Conservation (phyloP, 2,888 invertebrate genomes). For the Parnassius smintheus region DNA sequence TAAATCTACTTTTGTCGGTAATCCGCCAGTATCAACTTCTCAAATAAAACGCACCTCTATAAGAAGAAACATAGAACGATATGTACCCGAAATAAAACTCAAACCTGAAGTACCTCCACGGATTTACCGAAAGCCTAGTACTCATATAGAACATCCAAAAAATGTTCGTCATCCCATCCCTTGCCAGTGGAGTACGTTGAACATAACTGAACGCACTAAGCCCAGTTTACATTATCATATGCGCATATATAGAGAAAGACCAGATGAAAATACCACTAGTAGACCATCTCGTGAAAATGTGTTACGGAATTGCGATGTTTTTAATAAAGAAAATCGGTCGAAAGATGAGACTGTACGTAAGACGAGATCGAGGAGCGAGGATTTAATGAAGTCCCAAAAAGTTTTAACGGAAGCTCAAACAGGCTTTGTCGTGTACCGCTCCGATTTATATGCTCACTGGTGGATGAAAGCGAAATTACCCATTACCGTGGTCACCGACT, state of each 20-base stretch:
- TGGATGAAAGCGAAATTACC: slow-evolving; percentile 94
- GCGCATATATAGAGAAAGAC: slow-evolving; percentile 71
- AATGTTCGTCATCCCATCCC: slow-evolving; percentile 68
- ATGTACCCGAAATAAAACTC: slow-evolving; percentile 65
- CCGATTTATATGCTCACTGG: slow-evolving; percentile 95
- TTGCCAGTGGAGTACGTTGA: slow-evolving; percentile 74
- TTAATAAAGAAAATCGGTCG: slow-evolving; percentile 50
- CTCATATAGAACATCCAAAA: slow-evolving; percentile 70
- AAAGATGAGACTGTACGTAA: slow-evolving; percentile 49
- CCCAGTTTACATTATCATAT: slow-evolving; percentile 77
- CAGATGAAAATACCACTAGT: slow-evolving; percentile 39
- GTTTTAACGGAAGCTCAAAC: slow-evolving; percentile 62
- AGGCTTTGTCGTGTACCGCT: slow-evolving; percentile 85
- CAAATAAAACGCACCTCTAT: slow-evolving; percentile 77
- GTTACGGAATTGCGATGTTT: slow-evolving; percentile 60
- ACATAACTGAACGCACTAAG: slow-evolving; percentile 71
- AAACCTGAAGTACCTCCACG: slow-evolving; percentile 75
- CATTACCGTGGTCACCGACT: slow-evolving; percentile 81
- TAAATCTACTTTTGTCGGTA: slow-evolving; percentile 73
- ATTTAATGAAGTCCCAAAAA: slow-evolving; percentile 70
- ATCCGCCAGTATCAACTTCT: slow-evolving; percentile 67
- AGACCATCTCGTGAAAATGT: slow-evolving; percentile 58
- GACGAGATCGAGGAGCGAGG: slow-evolving; percentile 72
- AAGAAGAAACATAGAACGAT: slow-evolving; percentile 64
- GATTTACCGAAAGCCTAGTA: slow-evolving; percentile 70